These are phyloP conservation scores for Schlechtendalia chinensis DNA, from an alignment of 1,140 invertebrate species.

Conservation along the genomic window DNA sequence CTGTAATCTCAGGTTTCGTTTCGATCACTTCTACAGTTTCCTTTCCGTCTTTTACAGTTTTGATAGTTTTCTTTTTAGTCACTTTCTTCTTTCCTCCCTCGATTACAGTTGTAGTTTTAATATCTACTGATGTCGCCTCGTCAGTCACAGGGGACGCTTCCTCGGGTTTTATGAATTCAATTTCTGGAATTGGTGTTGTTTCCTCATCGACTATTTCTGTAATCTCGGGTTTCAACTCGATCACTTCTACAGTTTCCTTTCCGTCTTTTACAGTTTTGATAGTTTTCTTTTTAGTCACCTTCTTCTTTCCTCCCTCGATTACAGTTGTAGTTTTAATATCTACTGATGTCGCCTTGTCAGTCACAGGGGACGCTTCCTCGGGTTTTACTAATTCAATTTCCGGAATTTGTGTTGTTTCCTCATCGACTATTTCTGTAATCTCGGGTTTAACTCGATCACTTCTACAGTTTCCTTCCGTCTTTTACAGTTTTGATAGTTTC, in stretches of 20 bases:
- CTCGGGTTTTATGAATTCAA: not conserved
- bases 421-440: not conserved
- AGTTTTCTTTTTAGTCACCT: too few relatives aligned
- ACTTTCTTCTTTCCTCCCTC: not conserved
- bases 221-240: not conserved
- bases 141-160: not conserved
- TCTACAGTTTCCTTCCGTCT: not conserved
- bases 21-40: not conserved
- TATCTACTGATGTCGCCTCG: not conserved
- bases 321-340: not conserved
- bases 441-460: not conserved
- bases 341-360: not conserved
- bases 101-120: not conserved
- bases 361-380: not conserved
- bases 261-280: too few relatives aligned
- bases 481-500: not conserved
- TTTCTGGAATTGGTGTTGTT: not conserved
- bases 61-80: not conserved
- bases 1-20: not conserved
- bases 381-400: not conserved
- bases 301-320: not conserved
- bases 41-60: not conserved
- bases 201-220: not conserved
- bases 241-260: not conserved
- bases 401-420: not conserved